A percentile compares a stretch with the other conserved stretches of the same genome.
These are phyloP conservation scores for Thamnophis sirtalis DNA, from an alignment of 2,113 vertebrate species.

Conservation along the genomic window DNA sequence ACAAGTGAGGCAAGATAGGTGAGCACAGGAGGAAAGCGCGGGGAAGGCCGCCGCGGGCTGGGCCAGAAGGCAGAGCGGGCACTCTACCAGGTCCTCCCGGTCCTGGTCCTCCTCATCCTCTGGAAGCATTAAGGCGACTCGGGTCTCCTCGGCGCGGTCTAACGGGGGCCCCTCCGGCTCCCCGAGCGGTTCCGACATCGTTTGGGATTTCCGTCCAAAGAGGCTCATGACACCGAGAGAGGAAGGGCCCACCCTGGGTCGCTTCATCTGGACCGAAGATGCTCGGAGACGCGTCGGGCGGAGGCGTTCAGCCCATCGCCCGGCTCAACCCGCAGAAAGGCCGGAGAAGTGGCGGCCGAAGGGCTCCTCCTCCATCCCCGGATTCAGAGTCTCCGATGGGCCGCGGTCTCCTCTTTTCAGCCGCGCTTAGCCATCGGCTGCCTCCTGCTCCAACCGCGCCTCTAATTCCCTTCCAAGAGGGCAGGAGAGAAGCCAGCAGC, in stretches of 20 bases:
- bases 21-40: slow-evolving; percentile 70
- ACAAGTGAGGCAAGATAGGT: slow-evolving; percentile 76
- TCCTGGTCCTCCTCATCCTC: background rate
- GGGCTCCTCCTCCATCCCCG: background rate
- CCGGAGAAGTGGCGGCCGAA: background rate
- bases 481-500: background rate
- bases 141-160: background rate
- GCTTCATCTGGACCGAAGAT: slow-evolving; percentile 67
- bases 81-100: background rate
- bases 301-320: background rate
- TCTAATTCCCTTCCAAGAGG: background rate
- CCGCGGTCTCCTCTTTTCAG: background rate
- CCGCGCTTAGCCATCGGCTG: background rate
- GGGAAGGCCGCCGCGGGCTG: slow-evolving; percentile 79
- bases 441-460: background rate
- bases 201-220: background rate
- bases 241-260: slow-evolving; percentile 65
- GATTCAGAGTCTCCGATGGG: background rate
- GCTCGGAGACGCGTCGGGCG: background rate
- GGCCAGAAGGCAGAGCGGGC: slow-evolving; percentile 82
- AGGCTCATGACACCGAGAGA: slow-evolving; percentile 64
- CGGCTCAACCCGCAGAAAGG: background rate
- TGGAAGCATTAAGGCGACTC: background rate
- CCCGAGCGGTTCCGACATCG: background rate
- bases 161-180: background rate